Conservation (phyloP, 1,140 invertebrate species). For the Brachionus sp. region DNA sequence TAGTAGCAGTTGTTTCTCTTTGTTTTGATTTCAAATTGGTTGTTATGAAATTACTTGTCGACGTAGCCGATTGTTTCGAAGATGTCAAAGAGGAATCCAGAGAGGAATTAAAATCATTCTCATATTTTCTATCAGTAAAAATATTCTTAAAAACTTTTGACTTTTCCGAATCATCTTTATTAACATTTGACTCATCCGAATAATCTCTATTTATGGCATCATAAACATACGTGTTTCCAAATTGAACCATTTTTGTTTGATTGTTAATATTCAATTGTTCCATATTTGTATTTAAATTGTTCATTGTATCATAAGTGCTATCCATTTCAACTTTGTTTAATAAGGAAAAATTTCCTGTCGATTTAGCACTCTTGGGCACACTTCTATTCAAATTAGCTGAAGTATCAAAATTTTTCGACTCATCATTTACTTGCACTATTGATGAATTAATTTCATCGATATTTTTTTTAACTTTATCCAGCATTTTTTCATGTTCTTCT, state of each 20-base stretch:
- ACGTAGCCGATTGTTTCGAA: not conserved
- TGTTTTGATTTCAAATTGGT: not conserved
- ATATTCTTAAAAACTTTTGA: not conserved
- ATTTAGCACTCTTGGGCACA: not conserved
- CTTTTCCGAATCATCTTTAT: constrained; percentile 9
- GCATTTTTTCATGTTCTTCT: not conserved
- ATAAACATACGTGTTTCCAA: constrained; percentile 35
- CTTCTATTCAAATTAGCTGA: not conserved
- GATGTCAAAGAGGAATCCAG: not conserved
- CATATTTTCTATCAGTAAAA: constrained; percentile 7
- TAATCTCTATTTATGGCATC: not conserved
- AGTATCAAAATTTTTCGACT: not conserved
- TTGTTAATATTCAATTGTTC: not conserved
- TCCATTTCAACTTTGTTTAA: constrained; percentile 44
- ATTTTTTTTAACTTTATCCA: constrained; percentile 11
- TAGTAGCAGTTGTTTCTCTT: not conserved
- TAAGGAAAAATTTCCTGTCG: not conserved
- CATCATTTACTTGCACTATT: not conserved
- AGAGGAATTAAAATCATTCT: constrained; percentile 21
- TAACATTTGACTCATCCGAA: not conserved
- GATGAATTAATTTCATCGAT: constrained; percentile 6
- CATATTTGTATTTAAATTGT: constrained; percentile 31
- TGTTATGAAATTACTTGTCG: constrained; percentile 20
- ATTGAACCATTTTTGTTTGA: constrained; percentile 35
- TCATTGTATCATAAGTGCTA: constrained; percentile 40